Evolutionary conservation across 1,140 invertebrate species (phyloP), one percentile per base, ranked within the genome.

Genomic region (Notospermus geniculatus): DNA sequence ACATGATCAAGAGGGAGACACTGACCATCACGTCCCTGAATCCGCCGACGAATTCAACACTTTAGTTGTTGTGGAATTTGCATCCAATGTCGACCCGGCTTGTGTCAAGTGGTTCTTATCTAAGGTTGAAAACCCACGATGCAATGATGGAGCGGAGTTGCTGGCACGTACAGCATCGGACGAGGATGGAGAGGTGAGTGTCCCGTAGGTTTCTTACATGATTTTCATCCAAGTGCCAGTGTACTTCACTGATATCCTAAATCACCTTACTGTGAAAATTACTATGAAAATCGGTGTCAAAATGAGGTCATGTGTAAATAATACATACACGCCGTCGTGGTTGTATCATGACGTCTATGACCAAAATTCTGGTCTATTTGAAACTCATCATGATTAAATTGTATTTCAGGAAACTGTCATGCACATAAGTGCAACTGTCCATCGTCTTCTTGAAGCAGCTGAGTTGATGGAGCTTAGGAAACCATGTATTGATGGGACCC

Each of bases 381-480:
- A 23, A 2, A 2, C 25, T 41, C 23, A 39, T 32, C 15, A 57
- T 15, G 79, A 53, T 64, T 39, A 67, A 69, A 52, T n/a, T 22
- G 63, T 73, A 71, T 65, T 74, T 67, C 57, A 87, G 86, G 84
- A 85, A 63, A 74, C 85, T 17, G 79, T 84, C 25, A 71, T 90
- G 27, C 88, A 90, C 74, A 76, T 91, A 43, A 86, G 88, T 1
- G 88, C 88, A 29, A 83, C 82, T 9, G 83, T 83, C 64, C 83
- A 87, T 25, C 88, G 88, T 65, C 80, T 91, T 52, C 77, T 91
- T 17, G 85, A 88, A 71, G 83, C 86, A 9, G 89, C 89, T 23
- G 89, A 91, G 79, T 84, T 87, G 57, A 84, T 88, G 69, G 88
- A 89, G 70, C 75, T 91, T 27, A 85, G 86, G 65, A 90, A 90